A percentile compares a stretch with the other conserved stretches of the same genome.
Evolutionary conservation across 2,113 vertebrate genomes (phyloP).

Genomic region (Arvicanthis niloticus): DNA sequence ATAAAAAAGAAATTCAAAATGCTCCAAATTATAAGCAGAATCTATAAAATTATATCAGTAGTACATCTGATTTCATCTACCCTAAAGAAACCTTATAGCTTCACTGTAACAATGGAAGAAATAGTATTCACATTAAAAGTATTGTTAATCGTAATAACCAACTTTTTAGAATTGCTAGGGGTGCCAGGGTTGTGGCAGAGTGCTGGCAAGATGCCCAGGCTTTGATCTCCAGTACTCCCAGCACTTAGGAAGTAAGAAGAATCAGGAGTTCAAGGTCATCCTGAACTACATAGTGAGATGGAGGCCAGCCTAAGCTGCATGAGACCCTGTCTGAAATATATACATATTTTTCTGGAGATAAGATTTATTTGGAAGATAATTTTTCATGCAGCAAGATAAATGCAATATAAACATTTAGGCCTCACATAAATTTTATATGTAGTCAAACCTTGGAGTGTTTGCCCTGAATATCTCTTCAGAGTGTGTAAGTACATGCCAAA

Average conservation of each 20-base stretch:
- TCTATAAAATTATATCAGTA: neutral
- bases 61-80: neutral
- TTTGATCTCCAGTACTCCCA: neutral
- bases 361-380: neutral
- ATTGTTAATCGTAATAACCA: neutral
- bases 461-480: neutral
- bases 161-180: neutral
- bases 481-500: neutral
- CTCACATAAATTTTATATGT: neutral
- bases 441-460: neutral
- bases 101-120: neutral
- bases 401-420: neutral
- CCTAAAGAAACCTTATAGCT: slow-evolving; percentile 4
- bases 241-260: neutral
- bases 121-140: neutral
- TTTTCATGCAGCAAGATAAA: slow-evolving; percentile 29
- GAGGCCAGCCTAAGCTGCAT: neutral
- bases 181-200: neutral
- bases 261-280: neutral
- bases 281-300: neutral
- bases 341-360: neutral
- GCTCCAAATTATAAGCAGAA: neutral
- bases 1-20: slow-evolving; percentile 10
- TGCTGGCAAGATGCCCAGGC: neutral
- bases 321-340: neutral